Base-by-base conservation (phyloP, 2,888 invertebrate genomes). In the Drosophila imparisetae region DNA sequence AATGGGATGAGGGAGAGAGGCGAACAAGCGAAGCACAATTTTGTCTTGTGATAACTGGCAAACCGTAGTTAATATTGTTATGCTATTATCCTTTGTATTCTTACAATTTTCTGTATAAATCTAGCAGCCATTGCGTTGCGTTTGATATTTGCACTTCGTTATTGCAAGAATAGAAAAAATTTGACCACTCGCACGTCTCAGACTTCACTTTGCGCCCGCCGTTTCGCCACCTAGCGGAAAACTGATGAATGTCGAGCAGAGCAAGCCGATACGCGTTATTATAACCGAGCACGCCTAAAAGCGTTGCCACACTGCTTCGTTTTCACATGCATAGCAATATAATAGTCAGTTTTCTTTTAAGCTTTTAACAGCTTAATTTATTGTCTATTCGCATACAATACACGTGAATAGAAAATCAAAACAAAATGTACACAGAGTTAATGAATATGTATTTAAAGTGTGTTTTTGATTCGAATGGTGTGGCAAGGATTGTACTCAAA, bases 51-150 rank as follows among this genome's bases (percentile, higher is more conserved):
- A 27, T 66, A 62, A 61, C 54, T 77, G 53, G 57, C 54, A 77
- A 48, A 32, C 70, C 57, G 15, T 65, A 29, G 63, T 54, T 53
- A 63, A 42, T 63, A 64, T 59, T 59, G 27, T 66, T 65, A 72
- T 42, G 48, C 48, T 72, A 63, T 49, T 57, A 38, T 63, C 53
- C 40, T 53, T 71, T 57, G 52, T 49, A 60, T 86, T 82, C 93
- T 93, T 93, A 93, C 93, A 91, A 93, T 92, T 90, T 90, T 93
- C 73, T 92, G 92, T 82, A 93, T 92, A 50, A 93, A 90, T 90
- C 92, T 92, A 79, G 92, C 92, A 90, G 93, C 93, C 93, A 93
- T 93, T 72, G 68, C 79, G 88, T 69, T 80, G 74, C 60, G 66
- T 77, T 70, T 66, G 58, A 57, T 74, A 66, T 82, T 82, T 87